These are phyloP conservation scores for Misgurnus mizolepis DNA, from an alignment of 2,113 vertebrate species.

Conservation along the genomic window DNA sequence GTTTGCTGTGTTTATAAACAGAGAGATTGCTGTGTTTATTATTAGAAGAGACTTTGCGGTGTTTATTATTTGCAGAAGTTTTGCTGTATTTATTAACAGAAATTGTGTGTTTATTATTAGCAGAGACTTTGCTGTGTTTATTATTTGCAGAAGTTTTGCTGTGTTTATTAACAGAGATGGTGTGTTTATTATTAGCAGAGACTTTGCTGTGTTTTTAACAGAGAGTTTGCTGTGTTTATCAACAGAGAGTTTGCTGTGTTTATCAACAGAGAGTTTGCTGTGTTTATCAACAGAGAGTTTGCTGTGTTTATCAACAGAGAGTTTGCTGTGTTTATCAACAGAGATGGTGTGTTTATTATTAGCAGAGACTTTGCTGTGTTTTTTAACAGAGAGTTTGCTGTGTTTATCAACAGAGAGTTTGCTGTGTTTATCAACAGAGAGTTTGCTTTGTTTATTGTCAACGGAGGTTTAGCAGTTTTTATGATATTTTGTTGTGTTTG, in stretches of 20 bases:
- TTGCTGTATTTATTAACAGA: too few relatives aligned
- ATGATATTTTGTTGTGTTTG: too few relatives aligned
- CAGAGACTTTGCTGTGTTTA: not conserved
- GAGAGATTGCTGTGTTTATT: not conserved
- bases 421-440: too few relatives aligned
- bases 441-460: not conserved
- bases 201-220: not conserved
- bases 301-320: not conserved
- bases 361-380: too few relatives aligned
- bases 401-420: too few relatives aligned
- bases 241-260: too few relatives aligned
- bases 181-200: not conserved
- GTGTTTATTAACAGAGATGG: not conserved
- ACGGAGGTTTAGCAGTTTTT: too few relatives aligned
- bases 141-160: too few relatives aligned
- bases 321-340: too few relatives aligned
- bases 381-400: not conserved
- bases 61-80: not conserved
- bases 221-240: not conserved
- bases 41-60: not conserved
- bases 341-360: too few relatives aligned
- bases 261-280: not conserved
- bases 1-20: not conserved
- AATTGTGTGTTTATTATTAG: not conserved
- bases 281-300: not conserved